Conservation (phyloP, 1,140 invertebrate species). For the Drosophila repleta region DNA sequence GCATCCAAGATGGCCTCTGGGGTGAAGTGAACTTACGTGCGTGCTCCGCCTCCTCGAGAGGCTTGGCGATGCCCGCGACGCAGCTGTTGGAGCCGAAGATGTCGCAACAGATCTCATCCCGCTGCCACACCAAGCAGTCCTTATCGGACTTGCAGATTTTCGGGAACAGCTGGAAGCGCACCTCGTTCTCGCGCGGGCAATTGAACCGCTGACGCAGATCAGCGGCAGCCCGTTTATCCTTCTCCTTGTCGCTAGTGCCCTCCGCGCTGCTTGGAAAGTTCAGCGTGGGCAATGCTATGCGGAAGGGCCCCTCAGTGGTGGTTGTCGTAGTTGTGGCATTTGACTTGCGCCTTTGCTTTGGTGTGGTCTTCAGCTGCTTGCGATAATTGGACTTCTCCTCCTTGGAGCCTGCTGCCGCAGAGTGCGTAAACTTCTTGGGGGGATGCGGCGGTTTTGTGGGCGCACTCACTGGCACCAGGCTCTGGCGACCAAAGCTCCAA, state of each 20-base stretch:
- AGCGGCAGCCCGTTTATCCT: slow-evolving; percentile 63
- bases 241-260: slow-evolving; percentile 56
- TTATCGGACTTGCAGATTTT: slow-evolving; percentile 85
- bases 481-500: slow-evolving; percentile 69
- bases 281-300: slow-evolving; percentile 79
- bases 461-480: slow-evolving; percentile 56
- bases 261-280: slow-evolving; percentile 71
- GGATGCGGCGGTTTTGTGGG: slow-evolving; percentile 76
- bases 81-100: slow-evolving; percentile 85
- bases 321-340: slow-evolving; percentile 66
- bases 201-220: slow-evolving; percentile 75
- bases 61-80: slow-evolving; percentile 86
- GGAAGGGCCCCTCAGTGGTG: slow-evolving; percentile 70
- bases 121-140: slow-evolving; percentile 85
- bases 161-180: slow-evolving; percentile 85
- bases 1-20: background rate
- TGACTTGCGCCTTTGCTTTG: slow-evolving; percentile 37
- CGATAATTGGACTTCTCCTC: slow-evolving; percentile 82
- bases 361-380: slow-evolving; percentile 59
- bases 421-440: slow-evolving; percentile 84
- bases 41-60: slow-evolving; percentile 85
- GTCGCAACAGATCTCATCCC: slow-evolving; percentile 85
- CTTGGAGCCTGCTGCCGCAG: slow-evolving; percentile 81
- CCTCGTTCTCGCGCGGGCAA: slow-evolving; percentile 85
- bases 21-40: slow-evolving; percentile 84